Evolutionary conservation across 23 tunicate genomes (phyloP), one percentile per base, ranked within the genome.

Genomic region (Halocynthia aurantium): DNA sequence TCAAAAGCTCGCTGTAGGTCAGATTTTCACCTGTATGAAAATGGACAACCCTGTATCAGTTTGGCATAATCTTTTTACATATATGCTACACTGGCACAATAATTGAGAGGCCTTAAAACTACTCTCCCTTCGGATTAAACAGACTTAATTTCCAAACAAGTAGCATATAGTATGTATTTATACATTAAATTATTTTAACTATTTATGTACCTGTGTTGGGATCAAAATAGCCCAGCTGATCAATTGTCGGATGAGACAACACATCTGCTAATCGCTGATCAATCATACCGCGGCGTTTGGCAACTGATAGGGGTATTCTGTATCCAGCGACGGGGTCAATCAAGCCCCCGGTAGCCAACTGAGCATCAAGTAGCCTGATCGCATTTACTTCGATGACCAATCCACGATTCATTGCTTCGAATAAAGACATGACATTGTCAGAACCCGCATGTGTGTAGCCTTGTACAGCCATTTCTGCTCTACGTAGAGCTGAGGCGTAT

Each of bases 331-430:
- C 81, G 7, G 99, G 99, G 57, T 94, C 99, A 6, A 94, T 82
- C 6, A 94, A 70, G 12, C 99, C 99, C 6, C 99, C 99, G 5
- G 99, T 94, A 8, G 99, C 95, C 6, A 94, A 20, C 64, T 94
- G 99, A 12, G 99, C 99, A 19, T 94, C 99, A 22, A 94, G 70
- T 76, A 94, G 66, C 10, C 99, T 82, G 10, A 88, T 89, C 11
- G 91, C 99, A 50, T 94, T 91, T 49, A 65, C 89, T 61, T 94
- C 99, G 44, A 85, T 77, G 31, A 94, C 96, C 22, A 88, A 44
- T 6, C 99, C 99, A 40, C 71, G 60, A 12, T 65, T 65, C 83
- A 92, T 86, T 0, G 98, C 91, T 74, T 92, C 98, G 55, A 78
- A 86, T 20, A 92, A 69, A 5, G 98, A 86, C 31, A 92, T 85